phyloP scores from a whole-genome alignment of 2,797 vertebrate genomes.

The Myotis myotis region DNA sequence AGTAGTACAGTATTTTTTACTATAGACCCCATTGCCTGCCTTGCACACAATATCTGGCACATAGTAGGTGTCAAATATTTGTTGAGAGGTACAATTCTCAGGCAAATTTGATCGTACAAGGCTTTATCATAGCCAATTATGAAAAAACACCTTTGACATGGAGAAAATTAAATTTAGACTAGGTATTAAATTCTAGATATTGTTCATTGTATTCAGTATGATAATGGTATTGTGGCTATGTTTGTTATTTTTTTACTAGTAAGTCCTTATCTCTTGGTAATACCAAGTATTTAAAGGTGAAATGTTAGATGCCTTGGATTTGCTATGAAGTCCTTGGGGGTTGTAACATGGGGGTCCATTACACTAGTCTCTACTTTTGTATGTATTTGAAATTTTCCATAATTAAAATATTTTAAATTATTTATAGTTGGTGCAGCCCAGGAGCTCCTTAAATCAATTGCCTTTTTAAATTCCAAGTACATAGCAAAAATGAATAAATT shows the following conservation, averaged over 20 bases:
- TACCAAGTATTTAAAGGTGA: background rate
- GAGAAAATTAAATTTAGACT: background rate
- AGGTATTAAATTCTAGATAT: background rate
- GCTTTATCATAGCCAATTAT: background rate
- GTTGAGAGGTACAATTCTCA: background rate
- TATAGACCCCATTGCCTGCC: background rate
- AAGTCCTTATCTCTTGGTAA: background rate
- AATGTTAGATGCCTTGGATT: background rate
- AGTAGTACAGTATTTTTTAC: background rate
- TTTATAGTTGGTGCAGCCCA: background rate
- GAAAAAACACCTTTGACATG: background rate
- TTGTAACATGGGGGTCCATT: background rate
- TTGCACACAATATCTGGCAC: background rate
- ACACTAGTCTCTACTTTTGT: background rate
- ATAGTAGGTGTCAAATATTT: background rate
- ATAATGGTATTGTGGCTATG: background rate
- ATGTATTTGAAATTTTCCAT: background rate
- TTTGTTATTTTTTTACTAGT: background rate
- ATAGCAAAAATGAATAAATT: background rate
- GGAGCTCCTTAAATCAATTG: background rate
- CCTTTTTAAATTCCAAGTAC: constrained; percentile 11
- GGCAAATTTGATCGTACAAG: background rate
- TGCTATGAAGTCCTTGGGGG: background rate
- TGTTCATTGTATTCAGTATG: background rate
- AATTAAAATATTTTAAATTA: background rate